A percentile compares a stretch with the other conserved stretches of the same genome.
These are phyloP conservation scores for Leucoma salicis DNA, from an alignment of 2,888 invertebrate genomes.

Conservation along the genomic window DNA sequence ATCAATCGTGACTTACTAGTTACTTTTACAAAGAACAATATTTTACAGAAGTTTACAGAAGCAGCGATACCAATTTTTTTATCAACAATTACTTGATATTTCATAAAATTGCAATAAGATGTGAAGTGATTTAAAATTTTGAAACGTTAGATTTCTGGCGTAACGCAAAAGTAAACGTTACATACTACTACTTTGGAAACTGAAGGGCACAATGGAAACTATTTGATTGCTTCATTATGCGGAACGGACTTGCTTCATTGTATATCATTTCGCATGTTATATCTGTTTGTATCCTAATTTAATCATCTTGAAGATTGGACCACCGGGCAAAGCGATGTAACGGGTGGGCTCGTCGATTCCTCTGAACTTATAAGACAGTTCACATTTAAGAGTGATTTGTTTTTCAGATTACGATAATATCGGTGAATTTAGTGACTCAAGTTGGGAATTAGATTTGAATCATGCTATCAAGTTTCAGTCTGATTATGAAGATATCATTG, in stretches of 20 bases:
- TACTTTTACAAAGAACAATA: not conserved
- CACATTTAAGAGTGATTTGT: slow-evolving; percentile 48
- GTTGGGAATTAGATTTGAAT: slow-evolving; percentile 21
- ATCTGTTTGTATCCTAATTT: slow-evolving; percentile 78
- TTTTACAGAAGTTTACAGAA: too few species aligned
- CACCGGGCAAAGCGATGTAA: slow-evolving; percentile 67
- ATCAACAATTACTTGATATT: not conserved
- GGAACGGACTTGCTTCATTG: slow-evolving; percentile 68
- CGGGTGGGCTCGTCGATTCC: slow-evolving; percentile 63
- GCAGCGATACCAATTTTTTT: too few species aligned
- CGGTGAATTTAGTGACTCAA: slow-evolving; percentile 28
- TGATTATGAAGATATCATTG: slow-evolving; percentile 21
- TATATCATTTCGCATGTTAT: slow-evolving; percentile 80
- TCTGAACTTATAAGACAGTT: slow-evolving; percentile 64
- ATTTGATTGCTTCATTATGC: slow-evolving; percentile 81
- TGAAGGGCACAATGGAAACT: slow-evolving; percentile 63
- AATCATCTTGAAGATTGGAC: slow-evolving; percentile 80
- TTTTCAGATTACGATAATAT: slow-evolving; percentile 39
- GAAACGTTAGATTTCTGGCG: not conserved
- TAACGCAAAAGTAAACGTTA: slow-evolving; percentile 44
- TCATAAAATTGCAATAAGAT: not conserved
- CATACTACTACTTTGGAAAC: slow-evolving; percentile 37
- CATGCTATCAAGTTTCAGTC: slow-evolving; percentile 17
- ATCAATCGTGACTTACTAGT: slow-evolving; percentile 12
- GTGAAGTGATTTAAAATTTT: not conserved